phyloP scores from a whole-genome alignment of 2,797 vertebrate genomes.

The Tarsius wallacei region DNA sequence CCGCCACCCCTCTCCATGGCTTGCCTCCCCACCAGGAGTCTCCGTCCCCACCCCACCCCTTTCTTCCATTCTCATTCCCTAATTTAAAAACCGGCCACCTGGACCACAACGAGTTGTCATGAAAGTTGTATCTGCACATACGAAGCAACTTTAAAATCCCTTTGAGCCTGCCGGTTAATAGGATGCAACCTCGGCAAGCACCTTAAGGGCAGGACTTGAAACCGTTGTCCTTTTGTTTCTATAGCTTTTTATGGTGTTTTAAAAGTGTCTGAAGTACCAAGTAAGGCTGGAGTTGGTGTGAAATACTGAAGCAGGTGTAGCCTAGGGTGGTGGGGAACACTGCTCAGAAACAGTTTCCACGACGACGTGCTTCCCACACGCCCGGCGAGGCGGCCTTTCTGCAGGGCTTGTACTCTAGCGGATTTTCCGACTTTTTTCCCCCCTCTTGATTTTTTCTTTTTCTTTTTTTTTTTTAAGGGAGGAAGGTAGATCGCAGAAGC shows the following conservation, averaged over 20 bases:
- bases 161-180: not conserved
- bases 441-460: not conserved
- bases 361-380: not conserved
- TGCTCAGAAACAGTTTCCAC: slow-evolving; percentile 31
- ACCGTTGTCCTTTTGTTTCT: not conserved
- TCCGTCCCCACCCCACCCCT: not conserved
- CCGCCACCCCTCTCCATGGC: not conserved
- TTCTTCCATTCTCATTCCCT: not conserved
- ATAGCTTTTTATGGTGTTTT: not conserved
- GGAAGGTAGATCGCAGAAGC: not conserved
- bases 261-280: not conserved
- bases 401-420: not conserved
- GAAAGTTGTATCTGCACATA: not conserved
- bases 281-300: not conserved
- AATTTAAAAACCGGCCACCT: not conserved
- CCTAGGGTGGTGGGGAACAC: not conserved
- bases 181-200: not conserved
- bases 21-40: not conserved
- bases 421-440: not conserved
- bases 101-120: not conserved
- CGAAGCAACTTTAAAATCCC: not conserved
- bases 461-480: not conserved
- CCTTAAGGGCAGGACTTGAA: not conserved
- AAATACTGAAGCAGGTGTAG: slow-evolving; percentile 15
- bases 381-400: not conserved